phyloP scores from a whole-genome alignment of 1,140 invertebrate genomes.

The Bombus fervidus region DNA sequence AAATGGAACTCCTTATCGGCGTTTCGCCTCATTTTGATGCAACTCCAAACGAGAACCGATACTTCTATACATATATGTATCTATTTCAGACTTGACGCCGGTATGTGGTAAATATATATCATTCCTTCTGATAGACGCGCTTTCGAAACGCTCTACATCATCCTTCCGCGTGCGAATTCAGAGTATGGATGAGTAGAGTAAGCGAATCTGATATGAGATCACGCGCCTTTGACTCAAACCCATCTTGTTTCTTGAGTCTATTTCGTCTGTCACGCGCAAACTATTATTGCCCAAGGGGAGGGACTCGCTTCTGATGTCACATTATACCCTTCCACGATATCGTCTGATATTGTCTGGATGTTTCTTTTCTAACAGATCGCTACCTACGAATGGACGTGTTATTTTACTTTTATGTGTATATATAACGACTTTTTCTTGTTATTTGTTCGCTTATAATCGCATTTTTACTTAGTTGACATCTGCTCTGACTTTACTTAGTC shows the following conservation, averaged over 20 bases:
- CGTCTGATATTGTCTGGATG: neutral
- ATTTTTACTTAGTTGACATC: no score
- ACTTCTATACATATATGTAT: neutral
- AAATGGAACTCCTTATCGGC: neutral
- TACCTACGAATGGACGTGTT: neutral
- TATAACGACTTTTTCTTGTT: no score
- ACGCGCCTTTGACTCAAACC: neutral
- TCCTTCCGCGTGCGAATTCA: neutral
- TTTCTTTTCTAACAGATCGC: neutral
- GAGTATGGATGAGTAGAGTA: neutral
- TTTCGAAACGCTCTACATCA: neutral
- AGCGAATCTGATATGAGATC: constrained; percentile 24
- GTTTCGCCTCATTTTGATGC: neutral
- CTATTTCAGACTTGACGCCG: neutral
- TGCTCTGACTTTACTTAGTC: no score
- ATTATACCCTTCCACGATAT: neutral
- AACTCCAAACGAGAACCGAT: constrained; percentile 6
- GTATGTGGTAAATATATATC: neutral
- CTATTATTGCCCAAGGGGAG: neutral
- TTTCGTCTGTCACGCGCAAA: constrained; percentile 13
- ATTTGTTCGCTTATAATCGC: no score
- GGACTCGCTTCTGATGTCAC: neutral
- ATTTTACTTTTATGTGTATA: neutral
- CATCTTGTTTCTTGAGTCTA: constrained; percentile 16
- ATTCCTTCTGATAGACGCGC: neutral